These are phyloP conservation scores for Glandiceps talaboti DNA, from an alignment of 53 echinoderm and acorn worm genomes.

Conservation along the genomic window DNA sequence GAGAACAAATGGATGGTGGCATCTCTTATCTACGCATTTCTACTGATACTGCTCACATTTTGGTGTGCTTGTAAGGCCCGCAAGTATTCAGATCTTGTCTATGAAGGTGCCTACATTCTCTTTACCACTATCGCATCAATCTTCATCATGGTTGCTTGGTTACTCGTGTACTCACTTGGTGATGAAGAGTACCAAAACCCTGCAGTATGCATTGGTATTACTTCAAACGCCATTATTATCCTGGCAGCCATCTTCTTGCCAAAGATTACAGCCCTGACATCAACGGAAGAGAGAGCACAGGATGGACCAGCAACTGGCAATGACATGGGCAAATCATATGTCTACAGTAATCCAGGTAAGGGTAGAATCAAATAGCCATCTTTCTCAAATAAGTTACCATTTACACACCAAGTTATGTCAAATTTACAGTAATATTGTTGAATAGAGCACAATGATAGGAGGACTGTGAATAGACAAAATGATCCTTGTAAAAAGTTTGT, in stretches of 20 bases:
- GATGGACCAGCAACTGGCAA: background rate
- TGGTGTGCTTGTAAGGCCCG: slow-evolving; percentile 21
- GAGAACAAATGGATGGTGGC: slow-evolving; percentile 24
- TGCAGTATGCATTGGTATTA: slow-evolving; percentile 46
- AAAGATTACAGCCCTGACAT: slow-evolving; percentile 23
- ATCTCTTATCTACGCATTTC: slow-evolving; percentile 46
- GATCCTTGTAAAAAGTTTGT: too few species aligned
- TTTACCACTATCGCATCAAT: slow-evolving; percentile 34
- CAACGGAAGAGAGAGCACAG: background rate
- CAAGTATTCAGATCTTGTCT: slow-evolving; percentile 13
- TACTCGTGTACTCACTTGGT: slow-evolving; percentile 36
- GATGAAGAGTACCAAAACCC: slow-evolving; percentile 28
- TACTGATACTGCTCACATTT: slow-evolving; percentile 39
- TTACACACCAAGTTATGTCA: too few species aligned
- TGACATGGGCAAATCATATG: background rate
- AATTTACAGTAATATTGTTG: too few species aligned
- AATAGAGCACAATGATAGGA: too few species aligned
- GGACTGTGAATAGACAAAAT: too few species aligned
- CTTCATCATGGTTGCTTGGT: slow-evolving; percentile 44
- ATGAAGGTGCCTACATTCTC: slow-evolving; percentile 33
- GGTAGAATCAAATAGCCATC: too few species aligned
- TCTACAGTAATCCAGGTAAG: background rate
- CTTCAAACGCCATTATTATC: slow-evolving; percentile 44
- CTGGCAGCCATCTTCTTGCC: slow-evolving; percentile 36
- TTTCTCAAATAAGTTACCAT: too few species aligned